Percentiles rank a stretch among this genome's conserved stretches.
Conservation (phyloP, 2,113 vertebrate species). For the Podiceps cristatus region DNA sequence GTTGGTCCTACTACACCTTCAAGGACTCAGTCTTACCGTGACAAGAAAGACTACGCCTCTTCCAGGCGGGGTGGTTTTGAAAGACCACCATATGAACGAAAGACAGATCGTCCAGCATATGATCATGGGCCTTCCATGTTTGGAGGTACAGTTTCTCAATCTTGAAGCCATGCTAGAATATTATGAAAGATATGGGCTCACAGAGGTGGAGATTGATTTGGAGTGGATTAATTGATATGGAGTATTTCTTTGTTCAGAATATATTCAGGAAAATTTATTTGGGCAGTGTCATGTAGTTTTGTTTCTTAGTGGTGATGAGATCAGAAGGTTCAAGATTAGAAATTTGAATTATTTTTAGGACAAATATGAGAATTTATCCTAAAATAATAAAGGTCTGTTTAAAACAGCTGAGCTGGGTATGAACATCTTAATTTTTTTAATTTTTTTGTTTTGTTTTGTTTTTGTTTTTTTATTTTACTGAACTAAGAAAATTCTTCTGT, state of each 20-base stretch:
- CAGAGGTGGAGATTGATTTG: not conserved
- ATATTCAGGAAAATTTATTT: not conserved
- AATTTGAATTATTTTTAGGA: not conserved
- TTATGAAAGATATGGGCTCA: not conserved
- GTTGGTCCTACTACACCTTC: slow-evolving; percentile 68
- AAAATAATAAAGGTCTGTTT: slow-evolving; percentile 15
- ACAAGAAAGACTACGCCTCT: slow-evolving; percentile 85
- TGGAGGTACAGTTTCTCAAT: slow-evolving; percentile 76
- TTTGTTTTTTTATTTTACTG: slow-evolving; percentile 42
- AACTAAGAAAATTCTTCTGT: slow-evolving; percentile 66
- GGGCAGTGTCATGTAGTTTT: not conserved
- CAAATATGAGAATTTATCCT: not conserved
- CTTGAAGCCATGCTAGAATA: not conserved
- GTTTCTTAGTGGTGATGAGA: not conserved
- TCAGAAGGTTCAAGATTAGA: not conserved
- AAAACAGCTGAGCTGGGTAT: slow-evolving; percentile 1
- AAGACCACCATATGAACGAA: slow-evolving; percentile 86
- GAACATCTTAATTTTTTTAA: slow-evolving; percentile 51
- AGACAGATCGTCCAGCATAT: slow-evolving; percentile 85
- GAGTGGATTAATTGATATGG: not conserved
- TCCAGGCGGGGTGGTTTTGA: slow-evolving; percentile 88
- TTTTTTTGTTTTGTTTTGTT: not conserved
- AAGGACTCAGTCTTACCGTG: slow-evolving; percentile 86
- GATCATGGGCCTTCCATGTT: slow-evolving; percentile 86
- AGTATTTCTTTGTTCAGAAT: not conserved